Evolutionary conservation across 2,797 vertebrate genomes (phyloP), one percentile per base, ranked within the genome.

Genomic region (Apogon talboti): DNA sequence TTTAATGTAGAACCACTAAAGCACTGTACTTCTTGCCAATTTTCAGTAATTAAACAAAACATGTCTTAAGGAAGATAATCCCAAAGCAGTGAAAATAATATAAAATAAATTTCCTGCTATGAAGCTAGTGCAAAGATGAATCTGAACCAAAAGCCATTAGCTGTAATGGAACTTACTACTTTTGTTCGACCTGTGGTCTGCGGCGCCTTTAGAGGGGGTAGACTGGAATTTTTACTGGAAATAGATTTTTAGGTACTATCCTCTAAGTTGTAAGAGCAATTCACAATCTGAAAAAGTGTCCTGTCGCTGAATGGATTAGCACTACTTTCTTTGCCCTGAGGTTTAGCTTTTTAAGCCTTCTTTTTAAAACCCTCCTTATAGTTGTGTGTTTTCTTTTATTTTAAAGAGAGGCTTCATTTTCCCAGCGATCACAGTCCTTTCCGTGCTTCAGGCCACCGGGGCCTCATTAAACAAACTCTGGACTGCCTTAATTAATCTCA

Each of bases 401-500:
- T 35, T 78, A 58, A 78, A 52, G 52, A 53, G 48, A 73, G 53
- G 42, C 61, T 48, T 51, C 18, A 16, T 3, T 70, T 81, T 87
- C 59, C 67, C 49, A 70, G 68, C n/a, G 1, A 46, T 53, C 53
- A 35, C 33, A 40, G 57, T 44, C 54, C 60, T 80, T 78, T 83
- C 81, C 11, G 11, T 78, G 81, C 76, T 82, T 81, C 60, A 69
- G 79, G 86, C 83, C 79, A 77, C 74, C 24, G 40, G 71, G 62
- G 71, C 77, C 81, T 90, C 82, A 79, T 92, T 89, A 90, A 89
- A 86, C 76, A 78, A 89, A 90, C 84, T 81, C 82, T 84, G 76
- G 81, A 68, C 76, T 61, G 48, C 16, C 76, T 82, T 92, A 91
- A 92, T 92, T 92, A 88, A 93, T 92, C 86, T 91, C 74, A 86